These are phyloP conservation scores for Anguilla rostrata DNA, from an alignment of 2,113 vertebrate genomes.

Conservation along the genomic window DNA sequence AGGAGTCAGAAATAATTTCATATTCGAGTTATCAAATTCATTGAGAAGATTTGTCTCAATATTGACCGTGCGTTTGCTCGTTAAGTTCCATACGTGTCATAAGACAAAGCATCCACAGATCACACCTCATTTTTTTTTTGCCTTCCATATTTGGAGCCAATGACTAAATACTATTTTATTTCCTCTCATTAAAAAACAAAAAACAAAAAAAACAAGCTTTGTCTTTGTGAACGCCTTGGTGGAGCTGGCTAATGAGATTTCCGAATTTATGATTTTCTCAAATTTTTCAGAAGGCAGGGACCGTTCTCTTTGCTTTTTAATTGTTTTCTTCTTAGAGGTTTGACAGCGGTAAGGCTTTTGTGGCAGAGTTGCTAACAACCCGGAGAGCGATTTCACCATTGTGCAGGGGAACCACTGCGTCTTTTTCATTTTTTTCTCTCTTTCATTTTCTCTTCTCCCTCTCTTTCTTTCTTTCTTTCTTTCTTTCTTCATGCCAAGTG, in stretches of 20 bases:
- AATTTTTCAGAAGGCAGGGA: constrained; percentile 36
- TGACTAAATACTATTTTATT: background rate
- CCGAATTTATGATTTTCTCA: constrained; percentile 44
- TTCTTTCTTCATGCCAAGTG: constrained; percentile 43
- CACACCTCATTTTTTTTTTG: background rate
- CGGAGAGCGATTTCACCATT: constrained; percentile 2
- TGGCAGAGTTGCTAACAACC: constrained; percentile 7
- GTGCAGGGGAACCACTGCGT: background rate
- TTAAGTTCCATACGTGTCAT: constrained; percentile 54
- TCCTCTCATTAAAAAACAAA: background rate
- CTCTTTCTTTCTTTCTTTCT: constrained; percentile 7
- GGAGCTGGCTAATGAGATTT: constrained; percentile 55
- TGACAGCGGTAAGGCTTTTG: background rate
- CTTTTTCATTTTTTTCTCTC: background rate
- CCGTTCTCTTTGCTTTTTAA: constrained; percentile 42
- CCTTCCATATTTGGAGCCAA: background rate
- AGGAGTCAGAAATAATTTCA: no score
- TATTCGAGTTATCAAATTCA: background rate
- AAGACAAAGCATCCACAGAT: constrained; percentile 40
- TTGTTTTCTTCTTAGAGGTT: constrained; percentile 35
- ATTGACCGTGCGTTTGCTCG: constrained; percentile 66
- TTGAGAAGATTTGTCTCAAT: background rate
- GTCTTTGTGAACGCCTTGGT: constrained; percentile 13
- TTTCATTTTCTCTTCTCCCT: background rate
- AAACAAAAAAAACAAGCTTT: background rate